Percentiles rank a stretch among this genome's conserved stretches.
These are phyloP conservation scores for Brienomyrus brachyistius DNA, from an alignment of 2,113 vertebrate genomes.

Conservation along the genomic window DNA sequence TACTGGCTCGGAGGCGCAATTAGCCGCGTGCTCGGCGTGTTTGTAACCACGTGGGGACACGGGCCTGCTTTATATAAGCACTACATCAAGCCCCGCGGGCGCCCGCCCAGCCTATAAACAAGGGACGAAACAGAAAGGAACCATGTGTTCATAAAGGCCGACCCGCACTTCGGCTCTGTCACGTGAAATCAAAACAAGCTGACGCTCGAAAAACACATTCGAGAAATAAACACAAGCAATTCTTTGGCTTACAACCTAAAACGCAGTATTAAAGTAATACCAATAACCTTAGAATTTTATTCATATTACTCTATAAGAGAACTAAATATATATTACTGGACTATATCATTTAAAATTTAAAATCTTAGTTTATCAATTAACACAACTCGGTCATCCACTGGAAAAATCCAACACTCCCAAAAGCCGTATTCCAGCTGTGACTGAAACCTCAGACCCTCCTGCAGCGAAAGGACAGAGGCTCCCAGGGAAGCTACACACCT, in stretches of 20 bases:
- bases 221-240: neutral
- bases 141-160: neutral
- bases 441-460: neutral
- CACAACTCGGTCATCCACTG: neutral
- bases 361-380: neutral
- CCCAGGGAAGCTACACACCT: slow-evolving; percentile 64
- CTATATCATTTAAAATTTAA: neutral
- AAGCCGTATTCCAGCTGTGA: neutral
- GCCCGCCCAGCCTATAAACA: slow-evolving; percentile 29
- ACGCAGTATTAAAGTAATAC: neutral
- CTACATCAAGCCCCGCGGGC: slow-evolving; percentile 36
- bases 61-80: slow-evolving; percentile 37
- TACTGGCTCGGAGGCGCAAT: slow-evolving; percentile 36
- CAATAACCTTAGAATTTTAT: neutral
- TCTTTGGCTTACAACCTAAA: neutral
- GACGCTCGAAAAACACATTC: neutral
- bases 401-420: slow-evolving; percentile 23
- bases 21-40: slow-evolving; percentile 35
- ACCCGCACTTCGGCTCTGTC: neutral
- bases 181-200: neutral
- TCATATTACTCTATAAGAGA: neutral
- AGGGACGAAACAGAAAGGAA: slow-evolving; percentile 15
- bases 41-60: slow-evolving; percentile 36
- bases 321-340: neutral
- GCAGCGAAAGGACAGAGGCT: neutral